Base-by-base conservation (phyloP, 2,797 vertebrate genomes). In the Amphiprion clarkii region DNA sequence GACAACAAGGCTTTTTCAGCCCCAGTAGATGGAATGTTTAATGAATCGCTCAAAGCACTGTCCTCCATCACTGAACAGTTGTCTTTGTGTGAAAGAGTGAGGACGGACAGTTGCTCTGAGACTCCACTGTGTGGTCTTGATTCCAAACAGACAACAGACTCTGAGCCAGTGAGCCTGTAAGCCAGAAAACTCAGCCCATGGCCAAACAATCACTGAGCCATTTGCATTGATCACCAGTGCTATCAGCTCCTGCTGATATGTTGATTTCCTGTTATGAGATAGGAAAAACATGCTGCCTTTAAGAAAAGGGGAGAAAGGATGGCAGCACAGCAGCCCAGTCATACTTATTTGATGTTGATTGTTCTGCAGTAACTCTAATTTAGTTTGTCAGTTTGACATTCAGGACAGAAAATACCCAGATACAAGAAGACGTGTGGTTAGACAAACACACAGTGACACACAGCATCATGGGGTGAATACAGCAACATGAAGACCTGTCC, bases 361-460 rank as follows among this genome's bases (percentile, higher is more conserved):
- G 33, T 68, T 77, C 13, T 42, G 67, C 49, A 23, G 59, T 73
- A 58, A 78, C 63, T 78, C 53, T 74, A 71, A 88, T 83, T 78
- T 72, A 62, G 58, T 79, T 71, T 79, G 88, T 88, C 86, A 90
- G 73, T 78, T 87, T 89, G 89, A 88, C 84, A 82, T 86, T 86
- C 52, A 77, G 66, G 67, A 75, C 61, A 75, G 57, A 51, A 77
- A 53, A 58, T 63, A 81, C 72, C 69, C 60, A 78, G 71, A 78
- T 69, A 48, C 54, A 67, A 57, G 67, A 64, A 17, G 67, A 87
- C 74, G 5, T 68, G 54, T 49, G 53, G 54, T 78, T 53, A 60
- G 76, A 82, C 70, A 84, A 87, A 85, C 68, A 36, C 71, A 67
- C n/a, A 52, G 23, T 1, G 61, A 82, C 76, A 57, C 52, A 76